These are phyloP conservation scores for Lynx canadensis DNA, from an alignment of 2,113 vertebrate genomes.

Conservation along the genomic window DNA sequence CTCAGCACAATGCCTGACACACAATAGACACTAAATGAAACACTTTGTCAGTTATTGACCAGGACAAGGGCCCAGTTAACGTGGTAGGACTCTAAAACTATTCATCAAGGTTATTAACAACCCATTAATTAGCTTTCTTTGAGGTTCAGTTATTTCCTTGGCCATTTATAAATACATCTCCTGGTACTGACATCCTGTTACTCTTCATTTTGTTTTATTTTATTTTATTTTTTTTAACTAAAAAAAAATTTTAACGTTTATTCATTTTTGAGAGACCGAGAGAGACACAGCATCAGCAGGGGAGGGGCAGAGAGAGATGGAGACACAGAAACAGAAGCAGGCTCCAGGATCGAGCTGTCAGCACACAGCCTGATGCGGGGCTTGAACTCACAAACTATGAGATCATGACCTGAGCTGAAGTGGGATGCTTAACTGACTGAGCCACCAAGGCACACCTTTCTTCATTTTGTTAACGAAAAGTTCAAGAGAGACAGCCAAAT, in stretches of 20 bases:
- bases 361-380: too few species aligned
- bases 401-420: too few species aligned
- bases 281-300: too few species aligned
- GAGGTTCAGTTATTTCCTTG: background rate
- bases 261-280: too few species aligned
- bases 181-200: background rate
- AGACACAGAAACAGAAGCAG: too few species aligned
- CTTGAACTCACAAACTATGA: too few species aligned
- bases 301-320: too few species aligned
- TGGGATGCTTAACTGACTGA: too few species aligned
- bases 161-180: background rate
- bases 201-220: background rate
- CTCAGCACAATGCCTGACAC: background rate
- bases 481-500: background rate
- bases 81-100: background rate
- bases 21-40: background rate
- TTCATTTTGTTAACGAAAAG: background rate
- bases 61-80: background rate
- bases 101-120: background rate
- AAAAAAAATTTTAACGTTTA: too few species aligned
- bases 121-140: background rate
- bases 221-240: too few species aligned
- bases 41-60: background rate
- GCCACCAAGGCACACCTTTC: background rate
- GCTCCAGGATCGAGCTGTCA: too few species aligned